Conservation (phyloP, 2,113 vertebrate species). For the Sakesphorus luctuosus region DNA sequence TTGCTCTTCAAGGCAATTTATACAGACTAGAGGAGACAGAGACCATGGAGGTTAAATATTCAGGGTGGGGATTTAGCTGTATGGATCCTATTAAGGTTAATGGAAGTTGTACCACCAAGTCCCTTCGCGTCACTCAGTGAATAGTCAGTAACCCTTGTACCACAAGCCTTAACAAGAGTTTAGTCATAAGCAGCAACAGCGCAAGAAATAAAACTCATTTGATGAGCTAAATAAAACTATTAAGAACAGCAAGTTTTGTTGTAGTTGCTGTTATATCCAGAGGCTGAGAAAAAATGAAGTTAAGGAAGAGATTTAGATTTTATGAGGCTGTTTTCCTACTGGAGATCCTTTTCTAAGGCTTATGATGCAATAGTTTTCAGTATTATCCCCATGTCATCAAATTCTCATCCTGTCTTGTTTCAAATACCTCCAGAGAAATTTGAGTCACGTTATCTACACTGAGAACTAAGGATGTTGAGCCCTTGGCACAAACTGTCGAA, state of each 20-base stretch:
- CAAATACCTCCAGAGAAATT: not conserved
- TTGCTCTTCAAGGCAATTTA: constrained; percentile 12
- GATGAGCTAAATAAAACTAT: not conserved
- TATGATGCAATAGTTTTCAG: not conserved
- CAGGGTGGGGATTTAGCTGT: constrained; percentile 14
- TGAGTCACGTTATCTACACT: not conserved
- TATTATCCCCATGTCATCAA: not conserved
- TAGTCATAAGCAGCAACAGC: not conserved
- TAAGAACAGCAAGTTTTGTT: not conserved
- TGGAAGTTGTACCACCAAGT: constrained; percentile 18
- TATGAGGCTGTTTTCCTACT: not conserved
- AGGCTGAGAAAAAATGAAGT: not conserved
- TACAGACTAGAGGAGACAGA: constrained; percentile 30
- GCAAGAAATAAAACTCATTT: not conserved
- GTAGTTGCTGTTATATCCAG: not conserved
- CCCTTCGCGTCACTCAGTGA: not conserved
- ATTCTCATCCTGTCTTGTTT: not conserved
- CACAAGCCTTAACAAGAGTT: not conserved
- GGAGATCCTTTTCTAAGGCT: not conserved
- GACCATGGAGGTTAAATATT: constrained; percentile 43
- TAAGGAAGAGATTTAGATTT: not conserved
- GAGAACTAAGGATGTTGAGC: not conserved
- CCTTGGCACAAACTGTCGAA: not conserved
- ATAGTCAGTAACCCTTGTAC: not conserved
- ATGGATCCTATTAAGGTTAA: constrained; percentile 49